phyloP scores from a whole-genome alignment of 2,797 vertebrate genomes.

The Mormyrops attenuatus region DNA sequence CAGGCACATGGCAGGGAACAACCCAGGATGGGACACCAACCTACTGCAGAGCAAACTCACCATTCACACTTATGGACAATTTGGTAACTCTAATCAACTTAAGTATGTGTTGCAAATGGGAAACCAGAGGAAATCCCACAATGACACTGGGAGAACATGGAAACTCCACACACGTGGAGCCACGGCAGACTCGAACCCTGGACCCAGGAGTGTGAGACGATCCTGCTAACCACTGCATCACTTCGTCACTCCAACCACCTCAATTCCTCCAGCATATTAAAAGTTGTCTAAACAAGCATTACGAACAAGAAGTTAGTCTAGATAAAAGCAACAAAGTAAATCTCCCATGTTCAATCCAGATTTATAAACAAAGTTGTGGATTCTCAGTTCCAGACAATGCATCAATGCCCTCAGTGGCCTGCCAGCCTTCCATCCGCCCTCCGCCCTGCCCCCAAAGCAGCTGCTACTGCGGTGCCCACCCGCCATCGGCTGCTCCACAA shows the following conservation, averaged over 20 bases:
- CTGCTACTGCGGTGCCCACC: background rate
- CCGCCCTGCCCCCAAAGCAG: background rate
- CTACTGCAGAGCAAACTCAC: background rate
- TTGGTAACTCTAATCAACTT: background rate
- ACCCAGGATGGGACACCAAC: background rate
- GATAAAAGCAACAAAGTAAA: background rate
- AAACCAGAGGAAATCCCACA: background rate
- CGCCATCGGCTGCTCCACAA: background rate
- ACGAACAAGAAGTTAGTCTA: background rate
- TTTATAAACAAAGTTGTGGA: background rate
- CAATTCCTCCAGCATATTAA: background rate
- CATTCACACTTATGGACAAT: background rate
- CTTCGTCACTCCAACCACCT: background rate
- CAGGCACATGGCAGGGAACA: background rate
- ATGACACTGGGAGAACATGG: background rate
- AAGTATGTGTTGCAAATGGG: background rate
- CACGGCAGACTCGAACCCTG: background rate
- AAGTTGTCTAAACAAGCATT: background rate
- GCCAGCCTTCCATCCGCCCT: background rate
- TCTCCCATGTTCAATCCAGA: background rate
- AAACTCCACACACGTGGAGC: background rate
- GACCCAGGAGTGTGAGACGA: background rate
- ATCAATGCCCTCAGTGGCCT: background rate
- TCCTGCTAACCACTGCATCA: background rate
- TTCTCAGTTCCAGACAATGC: background rate